phyloP scores from a whole-genome alignment of 1,140 invertebrate species.

The Drosophila watanabei region DNA sequence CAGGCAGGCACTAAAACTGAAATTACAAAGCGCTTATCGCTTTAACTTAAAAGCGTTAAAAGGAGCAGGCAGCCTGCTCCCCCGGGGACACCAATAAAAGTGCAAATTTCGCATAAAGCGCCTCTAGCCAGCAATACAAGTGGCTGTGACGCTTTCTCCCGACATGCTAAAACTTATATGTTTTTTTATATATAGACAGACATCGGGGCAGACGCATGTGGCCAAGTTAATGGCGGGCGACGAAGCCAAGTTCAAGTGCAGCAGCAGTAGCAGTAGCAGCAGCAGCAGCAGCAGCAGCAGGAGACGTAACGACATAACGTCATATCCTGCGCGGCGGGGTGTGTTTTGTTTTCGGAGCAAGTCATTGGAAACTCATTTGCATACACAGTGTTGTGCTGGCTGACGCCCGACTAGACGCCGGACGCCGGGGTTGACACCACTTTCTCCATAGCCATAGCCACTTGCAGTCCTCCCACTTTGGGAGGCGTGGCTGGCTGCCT shows the following conservation, averaged over 20 bases:
- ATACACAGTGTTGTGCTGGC: too few relatives aligned
- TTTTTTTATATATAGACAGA: conserved; percentile 22
- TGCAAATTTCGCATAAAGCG: conserved; percentile 62
- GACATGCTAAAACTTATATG: conserved; percentile 25
- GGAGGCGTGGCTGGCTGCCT: conserved; percentile 35
- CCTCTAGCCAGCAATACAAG: conserved; percentile 47
- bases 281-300: conserved; percentile 74
- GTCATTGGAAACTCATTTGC: conserved; percentile 84
- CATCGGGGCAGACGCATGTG: conserved; percentile 38
- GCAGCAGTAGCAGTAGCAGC: conserved; percentile 51
- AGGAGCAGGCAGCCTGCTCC: conserved; percentile 12
- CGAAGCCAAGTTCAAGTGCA: conserved; percentile 78
- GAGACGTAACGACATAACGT: conserved; percentile 38
- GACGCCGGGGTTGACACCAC: conserved; percentile 63
- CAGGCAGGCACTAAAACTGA: conserved; percentile 65
- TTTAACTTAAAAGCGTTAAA: conserved; percentile 57
- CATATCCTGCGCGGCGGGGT: conserved; percentile 46
- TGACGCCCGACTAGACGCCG: conserved; percentile 28
- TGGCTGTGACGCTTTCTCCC: conserved; percentile 59
- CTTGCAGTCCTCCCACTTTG: neutral
- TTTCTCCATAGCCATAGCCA: conserved; percentile 33
- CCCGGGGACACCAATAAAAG: conserved; percentile 57
- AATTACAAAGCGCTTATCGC: conserved; percentile 65
- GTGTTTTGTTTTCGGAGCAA: conserved; percentile 79
- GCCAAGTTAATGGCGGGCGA: conserved; percentile 61